These are phyloP conservation scores for Zoanthus sociatus DNA, from an alignment of 92 coral and sea anemone species.

Conservation along the genomic window DNA sequence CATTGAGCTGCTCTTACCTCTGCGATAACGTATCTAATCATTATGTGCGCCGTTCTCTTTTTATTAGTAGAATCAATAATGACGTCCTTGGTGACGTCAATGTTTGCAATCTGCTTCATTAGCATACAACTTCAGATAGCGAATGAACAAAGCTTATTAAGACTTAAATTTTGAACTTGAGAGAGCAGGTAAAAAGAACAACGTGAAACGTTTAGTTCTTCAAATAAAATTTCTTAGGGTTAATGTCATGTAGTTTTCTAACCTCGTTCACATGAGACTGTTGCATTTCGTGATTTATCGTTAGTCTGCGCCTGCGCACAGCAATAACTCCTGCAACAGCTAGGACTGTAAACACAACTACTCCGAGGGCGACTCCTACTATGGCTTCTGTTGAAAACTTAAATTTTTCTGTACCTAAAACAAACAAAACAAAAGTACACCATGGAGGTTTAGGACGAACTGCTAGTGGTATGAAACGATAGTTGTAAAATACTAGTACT, in stretches of 20 bases:
- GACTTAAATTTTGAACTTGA: no score
- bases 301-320: neutral
- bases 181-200: no score
- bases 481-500: neutral
- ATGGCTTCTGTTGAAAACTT: neutral
- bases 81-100: no score
- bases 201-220: no score
- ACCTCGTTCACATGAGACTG: neutral
- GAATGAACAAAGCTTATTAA: no score
- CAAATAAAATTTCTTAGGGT: no score
- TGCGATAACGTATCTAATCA: no score
- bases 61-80: no score
- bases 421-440: neutral
- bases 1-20: no score
- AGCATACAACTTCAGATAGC: no score
- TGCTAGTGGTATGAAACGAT: neutral
- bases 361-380: neutral
- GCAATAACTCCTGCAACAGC: neutral
- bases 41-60: no score
- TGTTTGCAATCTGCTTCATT: no score
- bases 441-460: neutral
- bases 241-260: neutral
- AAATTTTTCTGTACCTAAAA: neutral
- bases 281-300: neutral
- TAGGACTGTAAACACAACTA: neutral